Base-by-base conservation (phyloP, 2,888 invertebrate species). In the Oasisia sp. region DNA sequence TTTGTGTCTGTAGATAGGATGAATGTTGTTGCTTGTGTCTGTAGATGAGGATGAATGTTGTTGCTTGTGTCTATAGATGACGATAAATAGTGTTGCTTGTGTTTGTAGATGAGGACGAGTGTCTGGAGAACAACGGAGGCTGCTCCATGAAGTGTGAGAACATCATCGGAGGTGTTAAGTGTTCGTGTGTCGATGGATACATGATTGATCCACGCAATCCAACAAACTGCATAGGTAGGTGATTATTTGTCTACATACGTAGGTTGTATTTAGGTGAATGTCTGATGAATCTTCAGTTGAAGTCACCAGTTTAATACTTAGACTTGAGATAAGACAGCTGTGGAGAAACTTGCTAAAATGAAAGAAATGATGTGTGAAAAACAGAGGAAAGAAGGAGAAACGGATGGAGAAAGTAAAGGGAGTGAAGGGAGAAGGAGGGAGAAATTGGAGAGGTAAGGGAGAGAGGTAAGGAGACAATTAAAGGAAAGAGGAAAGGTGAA, bases 61-160 rank as follows among this genome's bases (percentile, higher is more conserved):
- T 38, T 38, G 38, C 38, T 38, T 38, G 38, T 38, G 4, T 38
- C 4, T 38, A 4, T 38, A 38, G 38, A 38, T 38, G 38, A 38
- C 1, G 50, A 12, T 50, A 9, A 50, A 9, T 50, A 1, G 5
- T 50, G 50, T 50, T 12, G 12, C 50, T n/a, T 74, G 74, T 74
- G 27, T 32, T 38, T 58, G 38, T 50, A 92, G 92, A 92, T 89
- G 32, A 89, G 5, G 89, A 92, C n/a, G 92, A 92, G 89, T 92
- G 92, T 74, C 89, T 58, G 44, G 38, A 11, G 4, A n/a, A 74
- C n/a, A 91, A 44, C n/a, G 89, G 32, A n/a, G 32, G 38, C 32
- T 91, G 92, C 27, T 3, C 44, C 9, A 89, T 91, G 58, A 32
- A 38, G 8, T 92, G 92, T 91, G 91, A 74, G 7, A 91, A 92